A percentile compares a stretch with the other conserved stretches of the same genome.
Conservation (phyloP, 2,888 invertebrate genomes). For the Amblyjoppa fuscipennis region DNA sequence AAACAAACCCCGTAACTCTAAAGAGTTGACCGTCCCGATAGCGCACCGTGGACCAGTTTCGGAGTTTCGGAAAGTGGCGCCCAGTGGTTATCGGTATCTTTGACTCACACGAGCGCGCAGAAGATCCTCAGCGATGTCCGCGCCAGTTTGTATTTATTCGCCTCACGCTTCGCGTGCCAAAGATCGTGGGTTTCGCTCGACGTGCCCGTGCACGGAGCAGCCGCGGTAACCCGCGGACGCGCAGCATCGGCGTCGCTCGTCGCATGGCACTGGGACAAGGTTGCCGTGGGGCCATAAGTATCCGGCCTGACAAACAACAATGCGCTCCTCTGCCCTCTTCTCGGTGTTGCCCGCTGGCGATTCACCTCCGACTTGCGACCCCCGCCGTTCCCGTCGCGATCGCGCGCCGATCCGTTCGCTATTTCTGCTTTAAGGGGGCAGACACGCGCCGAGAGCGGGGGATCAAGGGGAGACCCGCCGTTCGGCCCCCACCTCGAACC, state of each 20-base stretch:
- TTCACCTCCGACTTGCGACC: constrained; percentile 69
- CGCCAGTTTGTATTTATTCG: constrained; percentile 24
- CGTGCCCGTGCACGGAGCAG: constrained; percentile 35
- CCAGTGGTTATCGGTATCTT: too few species aligned
- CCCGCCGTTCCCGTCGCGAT: constrained; percentile 49
- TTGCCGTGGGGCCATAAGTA: constrained; percentile 83
- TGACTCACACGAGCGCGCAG: too few species aligned
- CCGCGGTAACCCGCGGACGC: background rate
- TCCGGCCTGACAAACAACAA: constrained; percentile 81
- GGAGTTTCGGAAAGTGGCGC: too few species aligned
- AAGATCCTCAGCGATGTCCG: too few species aligned
- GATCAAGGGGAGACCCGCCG: constrained; percentile 21
- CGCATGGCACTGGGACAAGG: constrained; percentile 83
- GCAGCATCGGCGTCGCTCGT: constrained; percentile 60
- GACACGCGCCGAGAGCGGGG: constrained; percentile 60
- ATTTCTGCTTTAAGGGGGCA: constrained; percentile 57
- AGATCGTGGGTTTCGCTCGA: constrained; percentile 26
- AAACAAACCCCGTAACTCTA: too few species aligned
- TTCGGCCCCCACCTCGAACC: constrained; percentile 39
- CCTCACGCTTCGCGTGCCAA: constrained; percentile 26
- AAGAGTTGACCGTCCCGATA: too few species aligned
- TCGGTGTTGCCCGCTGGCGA: constrained; percentile 57
- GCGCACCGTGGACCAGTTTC: too few species aligned
- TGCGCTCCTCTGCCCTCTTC: constrained; percentile 75
- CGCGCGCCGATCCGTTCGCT: constrained; percentile 21